Evolutionary conservation across 2,113 vertebrate genomes (phyloP).

Genomic region (Megalops atlanticus): DNA sequence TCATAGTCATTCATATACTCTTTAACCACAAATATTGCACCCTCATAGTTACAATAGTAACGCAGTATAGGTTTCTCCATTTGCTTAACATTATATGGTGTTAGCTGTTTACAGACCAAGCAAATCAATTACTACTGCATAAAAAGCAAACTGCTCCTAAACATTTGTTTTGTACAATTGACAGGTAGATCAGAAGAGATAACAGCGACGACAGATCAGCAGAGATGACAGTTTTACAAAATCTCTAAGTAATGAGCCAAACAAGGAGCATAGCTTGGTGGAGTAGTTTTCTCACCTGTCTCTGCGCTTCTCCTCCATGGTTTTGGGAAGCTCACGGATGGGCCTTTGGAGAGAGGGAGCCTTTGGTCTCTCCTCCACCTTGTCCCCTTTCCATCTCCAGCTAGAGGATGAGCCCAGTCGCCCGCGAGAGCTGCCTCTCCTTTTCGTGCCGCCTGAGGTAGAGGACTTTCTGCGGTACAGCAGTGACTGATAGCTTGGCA

Average conservation of each 20-base stretch:
- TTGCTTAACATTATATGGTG: no score
- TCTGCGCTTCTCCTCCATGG: conserved; percentile 77
- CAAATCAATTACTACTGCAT: no score
- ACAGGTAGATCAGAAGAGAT: no score
- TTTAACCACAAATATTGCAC: background rate
- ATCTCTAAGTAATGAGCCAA: background rate
- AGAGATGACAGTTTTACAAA: no score
- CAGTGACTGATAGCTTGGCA: conserved; percentile 86
- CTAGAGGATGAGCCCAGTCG: conserved; percentile 51
- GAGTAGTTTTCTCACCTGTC: conserved; percentile 64
- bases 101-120: no score
- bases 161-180: no score
- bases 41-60: no score
- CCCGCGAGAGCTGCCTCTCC: conserved; percentile 39
- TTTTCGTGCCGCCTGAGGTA: conserved; percentile 35
- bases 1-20: no score
- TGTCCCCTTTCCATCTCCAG: conserved; percentile 44
- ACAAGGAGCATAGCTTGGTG: background rate
- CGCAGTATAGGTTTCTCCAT: no score
- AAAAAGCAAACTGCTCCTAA: no score
- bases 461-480: conserved; percentile 71
- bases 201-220: no score
- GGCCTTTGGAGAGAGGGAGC: conserved; percentile 34
- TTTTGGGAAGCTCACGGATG: conserved; percentile 63
- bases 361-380: conserved; percentile 51